Base-by-base conservation (phyloP, 30 jellyfish, hydroid and myxozoan species). In the Sanderia malayensis region DNA sequence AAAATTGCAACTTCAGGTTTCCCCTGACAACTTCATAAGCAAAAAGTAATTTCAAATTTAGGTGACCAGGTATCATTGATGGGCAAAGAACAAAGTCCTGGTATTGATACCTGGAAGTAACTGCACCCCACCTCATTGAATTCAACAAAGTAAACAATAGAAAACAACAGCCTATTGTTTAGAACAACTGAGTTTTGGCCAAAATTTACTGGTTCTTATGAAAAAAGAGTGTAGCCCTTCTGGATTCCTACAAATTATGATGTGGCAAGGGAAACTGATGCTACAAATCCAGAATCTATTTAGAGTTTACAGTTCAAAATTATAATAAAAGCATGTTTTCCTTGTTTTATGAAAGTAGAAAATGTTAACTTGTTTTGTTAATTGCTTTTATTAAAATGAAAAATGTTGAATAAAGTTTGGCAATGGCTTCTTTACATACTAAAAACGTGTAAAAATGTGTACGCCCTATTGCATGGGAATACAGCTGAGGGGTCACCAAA, bases 81-180 rank as follows among this genome's bases (percentile, higher is more conserved):
- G 52, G 52, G 52, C 52, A 37, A 37, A 37, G 52, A 37, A 37
- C 52, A 37, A 37, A 37, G 52, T 37, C 52, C 52, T 37, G 52
- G 52, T 37, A 37, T 37, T 37, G 52, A 37, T 37, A 37, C 52
- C 52, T 37, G 52, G 52, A 37, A 37, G 52, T 37, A 37, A 37
- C 13, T 37, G 52, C 52, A 37, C 52, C 6, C 52, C 52, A 37
- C 52, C 52, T 37, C 52, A 37, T 37, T 37, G 52, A 37, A 37
- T 37, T 37, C 10, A 37, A 37, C 52, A 6, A 37, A 37, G 52
- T 37, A 37, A 37, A 37, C 52, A 13, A 37, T 37, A 37, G 52
- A 37, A 37, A 37, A 37, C 10, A 37, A 37, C 13, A 37, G 52
- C 52, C 52, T 37, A 37, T 37, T 37, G 52, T 37, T 37, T 37